These are phyloP conservation scores for Sarcoramphus papa DNA, from an alignment of 2,797 vertebrate species.

Conservation along the genomic window DNA sequence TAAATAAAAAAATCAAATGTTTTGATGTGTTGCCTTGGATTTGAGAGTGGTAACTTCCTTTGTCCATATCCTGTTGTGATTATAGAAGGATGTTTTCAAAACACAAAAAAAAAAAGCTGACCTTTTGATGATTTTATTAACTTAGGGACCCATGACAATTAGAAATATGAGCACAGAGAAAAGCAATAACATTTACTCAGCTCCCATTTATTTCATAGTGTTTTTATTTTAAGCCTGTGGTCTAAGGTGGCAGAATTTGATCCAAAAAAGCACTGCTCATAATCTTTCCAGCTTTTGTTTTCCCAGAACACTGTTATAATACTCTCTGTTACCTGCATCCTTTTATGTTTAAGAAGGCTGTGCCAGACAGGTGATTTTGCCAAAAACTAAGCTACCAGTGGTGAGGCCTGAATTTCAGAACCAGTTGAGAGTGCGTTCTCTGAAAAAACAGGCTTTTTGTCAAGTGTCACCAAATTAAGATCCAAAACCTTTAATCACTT, in stretches of 20 bases:
- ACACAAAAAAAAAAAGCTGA: background rate
- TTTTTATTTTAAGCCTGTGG: background rate
- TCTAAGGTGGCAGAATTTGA: background rate
- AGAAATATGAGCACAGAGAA: constrained; percentile 25
- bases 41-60: background rate
- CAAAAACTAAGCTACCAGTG: background rate
- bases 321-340: background rate
- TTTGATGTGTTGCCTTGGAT: constrained; percentile 15
- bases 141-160: constrained; percentile 21
- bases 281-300: background rate
- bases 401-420: background rate
- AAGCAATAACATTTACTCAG: background rate
- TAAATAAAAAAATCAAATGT: background rate
- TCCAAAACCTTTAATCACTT: background rate
- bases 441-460: background rate
- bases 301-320: background rate
- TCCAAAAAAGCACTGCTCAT: background rate
- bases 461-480: background rate
- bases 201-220: background rate
- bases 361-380: background rate
- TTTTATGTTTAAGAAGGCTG: background rate
- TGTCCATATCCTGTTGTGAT: background rate
- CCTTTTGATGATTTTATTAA: constrained; percentile 49
- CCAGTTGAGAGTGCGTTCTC: background rate
- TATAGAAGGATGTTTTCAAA: background rate